Conservation (phyloP, 2,797 vertebrate genomes). For the Orientallactaga sibirica region DNA sequence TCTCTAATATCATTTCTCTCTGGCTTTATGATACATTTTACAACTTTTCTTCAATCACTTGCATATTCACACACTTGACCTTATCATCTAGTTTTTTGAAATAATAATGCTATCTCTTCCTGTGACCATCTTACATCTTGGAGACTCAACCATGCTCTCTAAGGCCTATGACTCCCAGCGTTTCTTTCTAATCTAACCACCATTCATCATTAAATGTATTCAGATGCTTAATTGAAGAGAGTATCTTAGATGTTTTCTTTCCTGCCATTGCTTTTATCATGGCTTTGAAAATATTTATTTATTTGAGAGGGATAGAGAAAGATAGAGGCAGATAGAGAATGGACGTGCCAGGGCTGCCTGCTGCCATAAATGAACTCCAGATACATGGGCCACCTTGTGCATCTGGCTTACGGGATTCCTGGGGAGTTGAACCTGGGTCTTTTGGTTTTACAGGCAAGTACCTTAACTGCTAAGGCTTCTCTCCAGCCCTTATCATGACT, state of each 20-base stretch:
- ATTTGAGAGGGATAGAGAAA: no score
- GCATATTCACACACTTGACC: not conserved
- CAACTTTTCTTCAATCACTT: not conserved
- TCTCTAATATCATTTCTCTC: not conserved
- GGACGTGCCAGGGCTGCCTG: no score
- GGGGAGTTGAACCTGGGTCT: no score
- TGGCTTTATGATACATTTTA: not conserved
- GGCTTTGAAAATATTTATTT: not conserved
- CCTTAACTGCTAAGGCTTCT: no score
- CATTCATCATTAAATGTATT: not conserved
- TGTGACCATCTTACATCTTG: not conserved
- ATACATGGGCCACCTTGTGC: no score
- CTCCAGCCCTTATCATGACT: no score
- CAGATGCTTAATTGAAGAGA: not conserved
- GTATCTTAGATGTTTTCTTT: not conserved
- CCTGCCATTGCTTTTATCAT: not conserved
- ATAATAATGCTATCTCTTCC: not conserved
- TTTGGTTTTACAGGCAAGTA: no score
- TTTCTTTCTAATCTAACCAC: not conserved
- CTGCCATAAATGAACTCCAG: no score
- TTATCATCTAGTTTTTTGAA: not conserved
- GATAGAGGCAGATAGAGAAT: no score
- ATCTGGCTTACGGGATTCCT: no score
- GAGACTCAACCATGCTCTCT: not conserved
- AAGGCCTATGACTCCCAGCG: not conserved